Base-by-base conservation (phyloP, 2,888 invertebrate genomes). In the Neria commutata region DNA sequence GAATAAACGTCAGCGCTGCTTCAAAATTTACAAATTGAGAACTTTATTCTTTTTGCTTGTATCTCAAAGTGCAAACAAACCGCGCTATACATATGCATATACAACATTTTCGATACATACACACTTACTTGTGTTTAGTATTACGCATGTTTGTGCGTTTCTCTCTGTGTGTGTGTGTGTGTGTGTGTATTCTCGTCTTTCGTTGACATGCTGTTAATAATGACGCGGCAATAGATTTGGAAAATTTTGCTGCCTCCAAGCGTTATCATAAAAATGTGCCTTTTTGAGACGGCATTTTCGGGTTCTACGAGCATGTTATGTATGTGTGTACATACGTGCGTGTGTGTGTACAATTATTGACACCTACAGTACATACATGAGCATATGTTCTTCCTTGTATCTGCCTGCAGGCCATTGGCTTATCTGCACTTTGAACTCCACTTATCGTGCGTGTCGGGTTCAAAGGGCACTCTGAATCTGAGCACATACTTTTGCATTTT, bases 241-340 rank as follows among this genome's bases (percentile, higher is more conserved):
- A n/a, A n/a, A n/a, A n/a, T n/a, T n/a, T n/a, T n/a, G n/a, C n/a
- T n/a, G n/a, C n/a, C n/a, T n/a, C n/a, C n/a, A n/a, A n/a, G n/a
- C n/a, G n/a, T n/a, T n/a, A n/a, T n/a, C n/a, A n/a, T n/a, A 48
- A 48, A 48, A 25, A 48, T 48, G 46, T 46, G 19, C 46, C 23
- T 19, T n/a, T 23, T 8, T 23, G 5, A 21, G 66, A 69, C 69
- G 70, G 69, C 69, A 67, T 67, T 68, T 68, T 52, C 34, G 19
- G 40, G n/a, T n/a, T 55, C 59, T 56, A 40, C 34, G 42, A 29
- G 29, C 19, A 48, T 47, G 45, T 50, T 49, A 54, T 25, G 37
- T 55, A 56, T 52, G 45, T 45, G 60, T 49, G 24, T 54, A 42
- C 46, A 37, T 45, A 26, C 19, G 24, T 11, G 37, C 8, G 17